Conservation (phyloP, 2,888 invertebrate species). For the Lepidocyrtoides sp. region DNA sequence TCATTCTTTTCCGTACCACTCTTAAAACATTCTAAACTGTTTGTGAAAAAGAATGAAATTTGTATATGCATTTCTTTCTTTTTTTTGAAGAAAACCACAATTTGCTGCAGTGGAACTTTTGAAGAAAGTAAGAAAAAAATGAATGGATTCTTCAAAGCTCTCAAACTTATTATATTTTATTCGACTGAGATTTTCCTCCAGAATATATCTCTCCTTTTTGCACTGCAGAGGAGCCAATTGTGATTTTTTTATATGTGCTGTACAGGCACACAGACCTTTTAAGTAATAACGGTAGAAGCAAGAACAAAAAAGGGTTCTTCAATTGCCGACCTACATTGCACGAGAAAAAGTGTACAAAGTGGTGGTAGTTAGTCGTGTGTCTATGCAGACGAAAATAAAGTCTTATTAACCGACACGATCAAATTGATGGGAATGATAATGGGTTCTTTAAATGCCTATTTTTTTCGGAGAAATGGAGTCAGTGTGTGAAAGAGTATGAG, state of each 20-base stretch:
- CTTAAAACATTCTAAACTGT: too few relatives aligned
- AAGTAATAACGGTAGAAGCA: background rate
- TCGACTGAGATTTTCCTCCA: too few relatives aligned
- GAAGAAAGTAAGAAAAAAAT: too few relatives aligned
- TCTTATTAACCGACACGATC: background rate
- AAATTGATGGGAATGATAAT: constrained; percentile 3
- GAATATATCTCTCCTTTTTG: too few relatives aligned
- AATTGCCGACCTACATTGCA: background rate
- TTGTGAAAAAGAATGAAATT: too few relatives aligned
- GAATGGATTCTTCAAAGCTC: too few relatives aligned
- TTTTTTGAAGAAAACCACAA: too few relatives aligned
- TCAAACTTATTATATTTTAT: too few relatives aligned
- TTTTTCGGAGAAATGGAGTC: background rate
- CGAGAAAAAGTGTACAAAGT: background rate
- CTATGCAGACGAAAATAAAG: constrained; percentile 1
- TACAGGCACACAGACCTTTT: background rate
- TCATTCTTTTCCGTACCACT: too few relatives aligned
- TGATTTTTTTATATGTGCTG: too few relatives aligned
- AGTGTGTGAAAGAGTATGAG: background rate
- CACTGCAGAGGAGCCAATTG: too few relatives aligned
- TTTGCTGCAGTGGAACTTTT: background rate
- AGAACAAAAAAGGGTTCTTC: background rate
- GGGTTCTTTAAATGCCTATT: background rate
- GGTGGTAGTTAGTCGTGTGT: background rate
- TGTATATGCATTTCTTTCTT: too few relatives aligned